phyloP scores from a whole-genome alignment of 2,113 vertebrate genomes.

The Xenopus laevis region DNA sequence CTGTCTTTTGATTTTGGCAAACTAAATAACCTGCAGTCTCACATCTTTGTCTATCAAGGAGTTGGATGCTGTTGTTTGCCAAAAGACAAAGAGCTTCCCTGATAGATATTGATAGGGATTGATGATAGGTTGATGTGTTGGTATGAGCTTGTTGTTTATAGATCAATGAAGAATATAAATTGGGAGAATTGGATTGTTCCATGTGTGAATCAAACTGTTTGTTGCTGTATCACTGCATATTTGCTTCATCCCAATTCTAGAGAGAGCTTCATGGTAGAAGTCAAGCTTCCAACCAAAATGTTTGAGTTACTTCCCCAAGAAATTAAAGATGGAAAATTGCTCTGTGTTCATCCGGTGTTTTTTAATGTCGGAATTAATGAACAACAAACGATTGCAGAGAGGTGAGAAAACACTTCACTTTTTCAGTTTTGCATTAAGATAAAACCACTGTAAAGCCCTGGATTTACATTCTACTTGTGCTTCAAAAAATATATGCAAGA shows the following conservation, averaged over 20 bases:
- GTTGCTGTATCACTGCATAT: no score
- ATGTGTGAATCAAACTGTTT: no score
- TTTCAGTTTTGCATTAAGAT: not conserved
- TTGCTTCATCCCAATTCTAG: constrained; percentile 56
- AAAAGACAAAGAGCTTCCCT: no score
- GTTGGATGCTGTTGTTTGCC: no score
- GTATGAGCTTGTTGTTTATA: no score
- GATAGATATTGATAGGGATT: no score
- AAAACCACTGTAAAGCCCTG: not conserved
- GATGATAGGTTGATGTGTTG: no score
- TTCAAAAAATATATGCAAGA: not conserved
- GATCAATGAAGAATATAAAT: no score
- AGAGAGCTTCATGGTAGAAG: constrained; percentile 84
- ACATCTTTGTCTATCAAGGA: no score
- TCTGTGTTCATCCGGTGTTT: constrained; percentile 83
- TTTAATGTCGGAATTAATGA: constrained; percentile 97
- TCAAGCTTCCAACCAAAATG: constrained; percentile 82
- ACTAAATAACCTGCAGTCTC: no score
- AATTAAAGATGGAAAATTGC: constrained; percentile 83
- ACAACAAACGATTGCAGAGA: constrained; percentile 95
- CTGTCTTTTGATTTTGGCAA: no score
- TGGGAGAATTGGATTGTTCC: no score
- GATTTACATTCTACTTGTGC: not conserved
- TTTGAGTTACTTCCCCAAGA: constrained; percentile 85
- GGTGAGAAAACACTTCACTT: constrained; percentile 63